Evolutionary conservation across 2,113 vertebrate genomes (phyloP).

Genomic region (Sander vitreus): DNA sequence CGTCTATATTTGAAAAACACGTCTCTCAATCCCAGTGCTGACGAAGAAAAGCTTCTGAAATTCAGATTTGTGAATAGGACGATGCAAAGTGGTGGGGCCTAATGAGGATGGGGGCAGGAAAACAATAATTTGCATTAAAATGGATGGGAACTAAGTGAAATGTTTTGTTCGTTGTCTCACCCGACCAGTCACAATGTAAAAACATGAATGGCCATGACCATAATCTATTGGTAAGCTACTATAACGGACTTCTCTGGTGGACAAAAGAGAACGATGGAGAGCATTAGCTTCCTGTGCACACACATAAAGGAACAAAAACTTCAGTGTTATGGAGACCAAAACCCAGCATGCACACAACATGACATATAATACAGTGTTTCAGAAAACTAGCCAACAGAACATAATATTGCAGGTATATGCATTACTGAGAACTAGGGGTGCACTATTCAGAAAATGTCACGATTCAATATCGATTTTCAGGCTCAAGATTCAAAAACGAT

Average conservation of each 20-base stretch:
- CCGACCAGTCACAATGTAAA: not conserved
- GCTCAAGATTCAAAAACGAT: no score
- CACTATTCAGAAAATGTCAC: no score
- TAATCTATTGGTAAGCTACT: conserved; percentile 8
- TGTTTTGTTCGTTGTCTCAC: conserved; percentile 1
- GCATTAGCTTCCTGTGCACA: not conserved
- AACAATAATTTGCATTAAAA: conserved; percentile 11
- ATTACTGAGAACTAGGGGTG: not conserved
- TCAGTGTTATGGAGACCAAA: not conserved
- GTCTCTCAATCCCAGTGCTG: not conserved
- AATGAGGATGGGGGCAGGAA: conserved; percentile 14
- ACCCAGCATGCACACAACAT: not conserved
- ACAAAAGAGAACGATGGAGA: not conserved
- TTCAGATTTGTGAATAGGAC: conserved; percentile 7
- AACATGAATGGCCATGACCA: not conserved
- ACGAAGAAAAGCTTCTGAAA: not conserved
- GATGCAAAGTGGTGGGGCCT: not conserved
- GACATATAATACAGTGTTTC: not conserved
- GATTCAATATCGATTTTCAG: no score
- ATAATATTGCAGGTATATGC: not conserved
- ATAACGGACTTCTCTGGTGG: not conserved
- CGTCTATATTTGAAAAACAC: conserved; percentile 7
- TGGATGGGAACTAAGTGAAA: not conserved
- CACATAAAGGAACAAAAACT: not conserved
- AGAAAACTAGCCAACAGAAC: not conserved